Conservation (phyloP, 92 coral and sea anemone genomes). For the Epizoanthus fatuus region DNA sequence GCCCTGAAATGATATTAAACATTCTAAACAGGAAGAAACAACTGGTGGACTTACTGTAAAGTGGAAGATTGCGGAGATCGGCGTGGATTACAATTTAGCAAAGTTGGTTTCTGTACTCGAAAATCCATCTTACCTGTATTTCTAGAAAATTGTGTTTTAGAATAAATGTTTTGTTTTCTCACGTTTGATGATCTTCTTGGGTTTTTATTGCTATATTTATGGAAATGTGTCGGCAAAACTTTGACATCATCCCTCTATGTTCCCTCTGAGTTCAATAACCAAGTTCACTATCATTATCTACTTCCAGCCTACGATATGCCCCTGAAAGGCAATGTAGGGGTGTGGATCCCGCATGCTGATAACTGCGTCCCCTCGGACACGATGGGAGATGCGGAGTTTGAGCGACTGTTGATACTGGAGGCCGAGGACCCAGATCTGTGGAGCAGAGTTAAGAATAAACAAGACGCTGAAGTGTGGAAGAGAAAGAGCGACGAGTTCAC, state of each 20-base stretch:
- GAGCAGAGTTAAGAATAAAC: conserved; percentile 81
- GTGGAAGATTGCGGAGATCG: no score
- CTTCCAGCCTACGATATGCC: conserved; percentile 34
- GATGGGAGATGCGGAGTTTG: conserved; percentile 88
- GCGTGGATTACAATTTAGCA: no score
- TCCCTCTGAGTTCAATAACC: background rate
- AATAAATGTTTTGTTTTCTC: no score
- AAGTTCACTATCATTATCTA: background rate
- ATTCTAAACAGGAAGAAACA: no score
- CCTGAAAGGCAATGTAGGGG: conserved; percentile 40
- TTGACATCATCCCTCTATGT: background rate
- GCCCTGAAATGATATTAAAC: no score
- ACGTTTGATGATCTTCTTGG: no score
- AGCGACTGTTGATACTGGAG: conserved; percentile 86
- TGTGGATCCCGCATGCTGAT: conserved; percentile 38
- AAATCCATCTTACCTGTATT: no score
- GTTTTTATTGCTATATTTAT: background rate
- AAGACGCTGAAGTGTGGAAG: conserved; percentile 91
- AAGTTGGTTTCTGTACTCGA: no score
- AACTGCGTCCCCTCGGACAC: conserved; percentile 88
- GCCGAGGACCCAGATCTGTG: conserved; percentile 82
- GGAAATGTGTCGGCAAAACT: background rate
- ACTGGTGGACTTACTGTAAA: no score
- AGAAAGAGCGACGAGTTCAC: conserved; percentile 80
- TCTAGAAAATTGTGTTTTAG: no score